phyloP scores from a whole-genome alignment of 2,888 invertebrate species.

The Oscheius myriophilus region DNA sequence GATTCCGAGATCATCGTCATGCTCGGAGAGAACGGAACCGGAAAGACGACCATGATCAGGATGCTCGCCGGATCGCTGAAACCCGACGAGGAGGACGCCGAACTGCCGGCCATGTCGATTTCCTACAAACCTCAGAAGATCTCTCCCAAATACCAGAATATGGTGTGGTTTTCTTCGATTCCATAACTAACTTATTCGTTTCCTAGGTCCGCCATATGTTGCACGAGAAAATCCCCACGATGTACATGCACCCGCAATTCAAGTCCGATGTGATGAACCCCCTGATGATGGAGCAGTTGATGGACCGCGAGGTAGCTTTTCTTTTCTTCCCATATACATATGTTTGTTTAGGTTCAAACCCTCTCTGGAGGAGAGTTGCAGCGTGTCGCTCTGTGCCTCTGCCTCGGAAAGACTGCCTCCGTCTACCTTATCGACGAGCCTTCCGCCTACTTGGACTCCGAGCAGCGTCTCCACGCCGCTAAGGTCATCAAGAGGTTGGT shows the following conservation, averaged over 20 bases:
- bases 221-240: slow-evolving; percentile 95
- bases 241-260: slow-evolving; percentile 96
- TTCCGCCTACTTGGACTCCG: slow-evolving; percentile 97
- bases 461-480: slow-evolving; percentile 98
- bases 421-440: slow-evolving; percentile 99
- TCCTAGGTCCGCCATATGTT: slow-evolving; percentile 83
- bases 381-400: slow-evolving; percentile 92
- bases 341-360: slow-evolving; percentile 79
- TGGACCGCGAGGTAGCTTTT: slow-evolving; percentile 59
- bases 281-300: slow-evolving; percentile 65
- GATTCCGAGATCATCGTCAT: slow-evolving; percentile 98
- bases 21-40: slow-evolving; percentile 95
- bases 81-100: slow-evolving; percentile 78
- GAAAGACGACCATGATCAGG: slow-evolving; percentile 95
- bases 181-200: background rate
- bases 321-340: slow-evolving; percentile 11
- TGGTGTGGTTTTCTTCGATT: slow-evolving; percentile 68
- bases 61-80: slow-evolving; percentile 95
- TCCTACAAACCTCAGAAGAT: slow-evolving; percentile 99
- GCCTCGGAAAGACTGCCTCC: slow-evolving; percentile 97
- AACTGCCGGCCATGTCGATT: slow-evolving; percentile 88
- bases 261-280: slow-evolving; percentile 95
- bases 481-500: slow-evolving; percentile 93
- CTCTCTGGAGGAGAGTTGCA: slow-evolving; percentile 99
- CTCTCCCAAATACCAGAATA: slow-evolving; percentile 92